phyloP scores from a whole-genome alignment of 2,888 invertebrate genomes.

The Blomia tropicalis region DNA sequence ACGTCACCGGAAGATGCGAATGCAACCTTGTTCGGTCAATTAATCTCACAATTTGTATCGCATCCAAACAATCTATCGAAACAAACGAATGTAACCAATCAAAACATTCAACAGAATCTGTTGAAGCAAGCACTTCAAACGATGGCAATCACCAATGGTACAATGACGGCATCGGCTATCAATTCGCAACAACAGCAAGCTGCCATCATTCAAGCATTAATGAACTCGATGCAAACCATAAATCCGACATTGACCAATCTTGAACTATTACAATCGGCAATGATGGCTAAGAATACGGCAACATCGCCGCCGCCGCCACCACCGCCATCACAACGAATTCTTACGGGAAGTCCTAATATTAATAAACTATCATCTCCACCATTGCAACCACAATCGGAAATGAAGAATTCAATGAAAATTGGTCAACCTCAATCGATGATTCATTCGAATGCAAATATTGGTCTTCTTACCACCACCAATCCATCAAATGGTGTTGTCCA shows the following conservation, averaged over 20 bases:
- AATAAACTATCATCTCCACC: neutral
- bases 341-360: neutral
- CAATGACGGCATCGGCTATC: neutral
- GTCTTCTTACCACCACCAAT: neutral
- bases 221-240: neutral
- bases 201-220: neutral
- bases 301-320: neutral
- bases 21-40: constrained; percentile 1
- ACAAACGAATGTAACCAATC: too few species aligned
- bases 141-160: neutral
- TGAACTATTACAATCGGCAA: neutral
- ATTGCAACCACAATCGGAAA: neutral
- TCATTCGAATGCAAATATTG: neutral
- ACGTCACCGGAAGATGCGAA: constrained; percentile 6
- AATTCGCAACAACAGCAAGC: constrained; percentile 1
- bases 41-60: neutral
- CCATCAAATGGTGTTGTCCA: neutral
- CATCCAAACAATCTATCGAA: neutral
- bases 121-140: constrained; percentile 1
- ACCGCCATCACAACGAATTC: neutral
- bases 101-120: neutral
- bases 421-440: neutral
- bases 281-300: neutral
- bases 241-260: neutral
- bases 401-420: neutral